These are phyloP conservation scores for Aphelocoma coerulescens DNA, from an alignment of 2,113 vertebrate species.

Conservation along the genomic window DNA sequence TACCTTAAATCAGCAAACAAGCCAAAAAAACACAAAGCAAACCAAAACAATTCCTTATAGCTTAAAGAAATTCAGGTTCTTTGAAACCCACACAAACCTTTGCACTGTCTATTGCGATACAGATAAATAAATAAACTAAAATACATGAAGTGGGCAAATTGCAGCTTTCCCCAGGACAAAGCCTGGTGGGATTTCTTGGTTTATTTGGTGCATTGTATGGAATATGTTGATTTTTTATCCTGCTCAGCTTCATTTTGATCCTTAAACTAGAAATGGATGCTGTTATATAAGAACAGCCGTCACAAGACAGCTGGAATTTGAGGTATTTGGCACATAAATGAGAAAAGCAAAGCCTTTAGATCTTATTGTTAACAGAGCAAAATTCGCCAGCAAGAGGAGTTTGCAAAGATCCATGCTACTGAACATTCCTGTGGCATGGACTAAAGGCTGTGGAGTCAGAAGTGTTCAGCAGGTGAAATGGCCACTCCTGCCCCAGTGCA, in stretches of 20 bases:
- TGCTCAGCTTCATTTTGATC: background rate
- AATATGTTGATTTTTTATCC: background rate
- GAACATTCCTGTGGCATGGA: fast-evolving
- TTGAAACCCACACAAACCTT: background rate
- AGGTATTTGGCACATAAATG: background rate
- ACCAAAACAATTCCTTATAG: background rate
- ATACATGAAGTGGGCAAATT: background rate
- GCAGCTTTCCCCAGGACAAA: background rate
- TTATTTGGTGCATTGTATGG: background rate
- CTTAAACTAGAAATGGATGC: background rate
- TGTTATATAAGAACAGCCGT: background rate
- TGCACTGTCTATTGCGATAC: background rate
- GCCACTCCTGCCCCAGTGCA: background rate
- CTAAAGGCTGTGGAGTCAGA: background rate
- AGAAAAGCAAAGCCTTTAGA: background rate
- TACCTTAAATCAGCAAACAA: constrained; percentile 14
- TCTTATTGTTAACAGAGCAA: background rate
- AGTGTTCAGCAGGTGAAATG: background rate
- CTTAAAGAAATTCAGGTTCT: background rate
- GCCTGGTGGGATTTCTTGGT: background rate
- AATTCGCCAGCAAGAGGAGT: background rate
- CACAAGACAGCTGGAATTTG: background rate
- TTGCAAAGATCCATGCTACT: fast-evolving
- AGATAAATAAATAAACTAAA: background rate
- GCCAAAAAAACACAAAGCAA: background rate